Percentiles rank a stretch among this genome's conserved stretches.
Evolutionary conservation across 2,888 invertebrate genomes (phyloP).

Genomic region (Cantharis rufa): DNA sequence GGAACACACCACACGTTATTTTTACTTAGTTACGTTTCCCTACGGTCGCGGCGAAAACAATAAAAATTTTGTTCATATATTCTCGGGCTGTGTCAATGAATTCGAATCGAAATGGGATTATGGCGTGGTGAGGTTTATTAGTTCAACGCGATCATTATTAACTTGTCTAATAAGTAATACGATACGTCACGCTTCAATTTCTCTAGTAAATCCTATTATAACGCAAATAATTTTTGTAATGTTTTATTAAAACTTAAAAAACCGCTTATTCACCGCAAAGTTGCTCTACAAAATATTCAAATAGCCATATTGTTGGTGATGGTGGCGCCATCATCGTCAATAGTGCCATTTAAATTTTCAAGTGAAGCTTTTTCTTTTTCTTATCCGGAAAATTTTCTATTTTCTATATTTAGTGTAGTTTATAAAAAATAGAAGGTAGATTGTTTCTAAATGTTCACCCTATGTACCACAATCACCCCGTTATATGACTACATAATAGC

Average conservation of each 20-base stretch:
- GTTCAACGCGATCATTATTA: conserved; percentile 18
- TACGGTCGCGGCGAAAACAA: background rate
- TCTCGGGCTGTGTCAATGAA: conserved; percentile 2
- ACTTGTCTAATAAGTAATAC: conserved; percentile 17
- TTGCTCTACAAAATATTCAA: background rate
- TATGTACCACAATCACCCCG: too few species aligned
- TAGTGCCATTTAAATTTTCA: too few species aligned
- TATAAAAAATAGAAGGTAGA: too few species aligned
- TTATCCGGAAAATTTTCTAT: too few species aligned
- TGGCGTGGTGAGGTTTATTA: conserved; percentile 18
- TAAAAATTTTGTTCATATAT: conserved; percentile 5
- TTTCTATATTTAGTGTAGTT: too few species aligned
- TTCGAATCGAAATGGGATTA: conserved; percentile 14
- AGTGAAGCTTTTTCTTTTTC: too few species aligned
- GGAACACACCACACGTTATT: background rate
- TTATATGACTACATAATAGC: too few species aligned
- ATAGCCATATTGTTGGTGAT: too few species aligned
- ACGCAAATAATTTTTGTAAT: background rate
- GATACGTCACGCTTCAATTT: conserved; percentile 10
- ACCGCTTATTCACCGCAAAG: background rate
- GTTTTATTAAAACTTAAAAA: background rate
- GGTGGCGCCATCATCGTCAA: too few species aligned
- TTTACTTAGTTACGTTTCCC: too few species aligned
- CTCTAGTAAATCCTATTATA: background rate
- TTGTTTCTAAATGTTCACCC: too few species aligned